Base-by-base conservation (phyloP, 2,113 vertebrate species). In the Melanerpes aurifrons region DNA sequence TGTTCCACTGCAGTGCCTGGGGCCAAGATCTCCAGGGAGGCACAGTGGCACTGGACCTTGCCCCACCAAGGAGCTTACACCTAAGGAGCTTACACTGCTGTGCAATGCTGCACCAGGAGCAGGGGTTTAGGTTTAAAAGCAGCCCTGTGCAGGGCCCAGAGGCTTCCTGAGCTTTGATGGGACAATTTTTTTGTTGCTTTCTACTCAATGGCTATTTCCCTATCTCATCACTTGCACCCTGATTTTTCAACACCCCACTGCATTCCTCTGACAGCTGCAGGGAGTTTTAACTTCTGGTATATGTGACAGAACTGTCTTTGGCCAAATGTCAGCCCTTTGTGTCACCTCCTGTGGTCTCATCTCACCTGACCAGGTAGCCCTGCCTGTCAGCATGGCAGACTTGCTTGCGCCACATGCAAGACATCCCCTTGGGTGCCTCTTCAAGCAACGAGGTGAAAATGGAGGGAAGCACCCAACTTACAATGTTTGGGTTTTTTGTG, bases 41-140 rank as follows among this genome's bases (percentile, higher is more conserved):
- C 73, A 66, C 29, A 2, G 0, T 6, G 16, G 15, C 43, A 31
- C 15, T 0, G 1, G 1, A 7, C 71, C 50, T 48, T 0, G 0
- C 61, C 58, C 35, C 54, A 32, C 47, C n/a, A 15, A 47, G 75
- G 71, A 48, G 84, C 89, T 95, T 93, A 87, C 40, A 7, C 17
- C 71, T 94, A 94, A 95, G 87, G 64, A 95, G 87, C 75, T 95
- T 96, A 95, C 24, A 4, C 1, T 0, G 2, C 50, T 0, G 4
- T 10, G n/a, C 7, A 0, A 82, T 1, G 12, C 8, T 0, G 72
- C 35, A 31, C 79, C 85, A 53, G 82, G 64, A 74, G 57, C 71
- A 28, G 47, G 72, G 17, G 12, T 50, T 95, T 32, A 71, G 10
- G 35, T 31, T 74, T 25, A 40, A 84, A 67, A 77, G 12, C 13